Evolutionary conservation across 2,797 vertebrate species (phyloP), one percentile per base, ranked within the genome.

Genomic region (Carapus acus): DNA sequence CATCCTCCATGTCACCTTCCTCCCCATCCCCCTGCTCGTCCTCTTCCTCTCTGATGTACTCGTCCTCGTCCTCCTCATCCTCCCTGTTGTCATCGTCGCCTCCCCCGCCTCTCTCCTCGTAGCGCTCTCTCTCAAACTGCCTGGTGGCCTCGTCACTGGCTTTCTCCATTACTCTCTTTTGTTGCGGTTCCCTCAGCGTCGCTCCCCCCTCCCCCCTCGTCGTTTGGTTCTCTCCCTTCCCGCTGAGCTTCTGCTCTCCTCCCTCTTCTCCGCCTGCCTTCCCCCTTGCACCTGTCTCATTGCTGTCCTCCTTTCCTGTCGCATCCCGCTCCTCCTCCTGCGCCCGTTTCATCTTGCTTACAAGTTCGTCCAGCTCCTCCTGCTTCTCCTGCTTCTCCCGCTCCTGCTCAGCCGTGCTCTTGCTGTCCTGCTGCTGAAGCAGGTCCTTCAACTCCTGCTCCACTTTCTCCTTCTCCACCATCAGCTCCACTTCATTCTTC

Each of bases 131-230:
- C 71, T 84, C 87, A 41, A 92, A 92, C 86, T 90, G 92, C 24
- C 79, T 67, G 0, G 86, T 91, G 62, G 90, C 88, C 60, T 94
- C 87, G 0, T 93, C 87, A 0, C 90, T 91, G 12, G 88, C 88
- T 19, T 91, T 89, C 79, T 92, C 92, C 67, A 90, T 88, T 85
- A 89, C 83, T 17, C 83, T 85, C 77, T 91, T 92, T 73, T 84
- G 73, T 60, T 71, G 78, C 0, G 80, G 78, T 55, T 83, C 80
- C 64, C 85, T 84, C 58, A 73, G 39, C 62, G 80, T 46, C 8
- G 18, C 41, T 39, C 12, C 70, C 17, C 56, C 58, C 49, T 58
- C 37, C 47, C 52, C 33, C 38, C 39, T 51, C 69, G 70, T 37
- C 7, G 50, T 39, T 24, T 71, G 51, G 1, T 14, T 70, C 48